These are phyloP conservation scores for Triplophysa tibetana DNA, from an alignment of 2,113 vertebrate genomes.

Conservation along the genomic window DNA sequence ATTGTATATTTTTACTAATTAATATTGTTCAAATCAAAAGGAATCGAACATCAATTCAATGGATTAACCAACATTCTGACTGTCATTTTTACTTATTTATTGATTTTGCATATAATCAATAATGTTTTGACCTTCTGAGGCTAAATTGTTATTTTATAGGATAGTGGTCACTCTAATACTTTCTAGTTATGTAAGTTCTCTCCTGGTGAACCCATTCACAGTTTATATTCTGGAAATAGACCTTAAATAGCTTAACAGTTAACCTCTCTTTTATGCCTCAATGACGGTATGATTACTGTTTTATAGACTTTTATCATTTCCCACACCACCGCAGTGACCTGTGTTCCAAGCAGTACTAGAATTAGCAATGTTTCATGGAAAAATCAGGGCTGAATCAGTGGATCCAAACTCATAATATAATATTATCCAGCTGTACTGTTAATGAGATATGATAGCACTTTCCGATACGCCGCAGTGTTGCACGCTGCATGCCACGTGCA, in stretches of 20 bases:
- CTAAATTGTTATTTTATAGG: no score
- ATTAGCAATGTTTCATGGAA: constrained; percentile 21
- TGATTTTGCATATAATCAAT: no score
- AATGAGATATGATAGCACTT: neutral
- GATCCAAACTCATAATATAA: constrained; percentile 31
- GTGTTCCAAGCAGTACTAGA: neutral
- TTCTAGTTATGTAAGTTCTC: no score
- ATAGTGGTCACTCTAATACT: no score
- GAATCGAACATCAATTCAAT: no score
- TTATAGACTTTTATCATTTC: neutral
- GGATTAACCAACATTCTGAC: no score
- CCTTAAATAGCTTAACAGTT: constrained; percentile 12
- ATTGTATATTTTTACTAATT: no score
- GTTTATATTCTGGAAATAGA: constrained; percentile 4
- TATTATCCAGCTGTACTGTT: constrained; percentile 35
- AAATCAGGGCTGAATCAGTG: neutral
- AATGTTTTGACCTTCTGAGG: no score
- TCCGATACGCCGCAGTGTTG: neutral
- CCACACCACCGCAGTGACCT: constrained; percentile 13
- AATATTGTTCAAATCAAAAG: no score
- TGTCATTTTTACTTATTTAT: no score
- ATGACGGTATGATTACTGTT: neutral
- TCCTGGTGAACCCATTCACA: neutral
- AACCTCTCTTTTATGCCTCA: constrained; percentile 35
- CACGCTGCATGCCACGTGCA: neutral